Evolutionary conservation across 2,888 invertebrate genomes (phyloP), one percentile per base, ranked within the genome.

Genomic region (Callyntrura sp.): DNA sequence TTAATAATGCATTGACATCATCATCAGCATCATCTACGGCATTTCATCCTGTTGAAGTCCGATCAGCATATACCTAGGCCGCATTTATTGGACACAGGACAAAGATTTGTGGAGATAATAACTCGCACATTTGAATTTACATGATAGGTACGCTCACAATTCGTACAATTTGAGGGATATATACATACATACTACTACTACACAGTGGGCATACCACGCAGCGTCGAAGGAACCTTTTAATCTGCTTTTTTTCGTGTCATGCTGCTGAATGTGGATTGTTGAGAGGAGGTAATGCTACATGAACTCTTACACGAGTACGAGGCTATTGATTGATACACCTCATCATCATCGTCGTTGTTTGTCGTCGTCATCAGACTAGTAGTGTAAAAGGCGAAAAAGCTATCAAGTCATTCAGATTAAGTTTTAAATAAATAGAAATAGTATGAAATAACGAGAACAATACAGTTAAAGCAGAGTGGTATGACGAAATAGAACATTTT

Each of bases 1-100:
- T 23, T 76, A 51, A 23, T 76, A 55, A 55, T 78, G 6, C 55
- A 57, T 76, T 76, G 73, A 76, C 76, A 76, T 76, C 76, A 70
- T 35, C 28, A 57, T 76, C 48, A 48, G 48, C 76, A 76, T 76
- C 76, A 70, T 35, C 28, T 28, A 0, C 17, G 0, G 28, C 65
- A 68, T 17, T 68, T 35, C 23, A 51, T 8, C 12, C 48, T 76
- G 51, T 12, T n/a, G n/a, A n/a, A 76, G 8, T 28, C 9, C 2
- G 25, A 68, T 4, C 12, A 68, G n/a, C 4, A 14, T 73, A 17
- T 8, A 45, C n/a, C n/a, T 6, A 78, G 25, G 12, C 25, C 55
- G 25, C 55, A 78, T 78, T 55, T 28, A 23, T 78, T 78, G 78
- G 78, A 55, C 51, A 51, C 12, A 8, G 14, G 76, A 51, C 55